phyloP scores from a whole-genome alignment of 2,888 invertebrate species.

The Calameuta pallipes region DNA sequence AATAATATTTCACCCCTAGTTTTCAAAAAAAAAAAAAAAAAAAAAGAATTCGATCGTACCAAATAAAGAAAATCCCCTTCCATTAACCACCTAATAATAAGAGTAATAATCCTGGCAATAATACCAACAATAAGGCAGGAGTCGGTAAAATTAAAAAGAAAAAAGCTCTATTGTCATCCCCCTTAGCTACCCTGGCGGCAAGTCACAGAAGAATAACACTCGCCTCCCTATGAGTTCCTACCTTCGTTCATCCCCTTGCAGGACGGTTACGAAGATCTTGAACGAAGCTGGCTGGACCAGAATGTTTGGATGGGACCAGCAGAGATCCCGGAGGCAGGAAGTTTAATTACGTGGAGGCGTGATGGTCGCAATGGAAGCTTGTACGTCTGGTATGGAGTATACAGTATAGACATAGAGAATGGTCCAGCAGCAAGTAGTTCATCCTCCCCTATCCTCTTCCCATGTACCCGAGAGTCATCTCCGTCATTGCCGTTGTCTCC shows the following conservation, averaged over 20 bases:
- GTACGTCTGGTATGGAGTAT: slow-evolving; percentile 17
- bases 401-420: background rate
- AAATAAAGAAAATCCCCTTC: background rate
- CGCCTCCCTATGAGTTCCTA: slow-evolving; percentile 4
- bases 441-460: background rate
- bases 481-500: background rate
- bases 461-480: background rate
- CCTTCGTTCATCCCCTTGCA: background rate
- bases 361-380: slow-evolving; percentile 44
- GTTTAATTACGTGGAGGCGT: slow-evolving; percentile 57
- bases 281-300: slow-evolving; percentile 27
- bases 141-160: background rate
- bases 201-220: slow-evolving; percentile 5
- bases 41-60: background rate
- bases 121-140: background rate
- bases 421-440: background rate
- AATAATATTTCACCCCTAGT: background rate
- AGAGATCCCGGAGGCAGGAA: slow-evolving; percentile 42
- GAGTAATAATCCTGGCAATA: background rate
- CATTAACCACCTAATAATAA: background rate
- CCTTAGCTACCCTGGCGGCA: background rate
- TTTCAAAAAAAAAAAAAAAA: too few species aligned
- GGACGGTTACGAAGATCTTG: background rate
- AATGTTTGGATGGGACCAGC: slow-evolving; percentile 37
- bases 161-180: background rate